A percentile compares a stretch with the other conserved stretches of the same genome.
Conservation (phyloP, 2,113 vertebrate genomes). For the Oostethus manadensis region DNA sequence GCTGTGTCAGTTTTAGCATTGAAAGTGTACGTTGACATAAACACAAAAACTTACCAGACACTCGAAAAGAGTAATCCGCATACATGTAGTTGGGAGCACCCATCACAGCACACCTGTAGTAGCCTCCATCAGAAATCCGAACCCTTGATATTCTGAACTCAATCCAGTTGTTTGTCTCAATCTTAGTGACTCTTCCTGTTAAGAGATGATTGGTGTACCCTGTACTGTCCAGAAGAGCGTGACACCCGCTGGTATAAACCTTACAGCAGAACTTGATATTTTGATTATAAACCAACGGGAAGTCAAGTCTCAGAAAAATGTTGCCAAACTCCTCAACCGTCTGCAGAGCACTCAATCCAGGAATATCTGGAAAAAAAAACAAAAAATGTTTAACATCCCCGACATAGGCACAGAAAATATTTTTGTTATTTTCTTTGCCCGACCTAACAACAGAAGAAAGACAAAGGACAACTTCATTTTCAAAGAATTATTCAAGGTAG, state of each 20-base stretch:
- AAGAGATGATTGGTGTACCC: constrained; percentile 40
- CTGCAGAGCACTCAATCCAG: constrained; percentile 18
- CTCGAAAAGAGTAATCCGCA: constrained; percentile 39
- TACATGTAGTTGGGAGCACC: constrained; percentile 28
- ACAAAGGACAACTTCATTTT: constrained; percentile 55
- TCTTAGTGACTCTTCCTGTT: constrained; percentile 49
- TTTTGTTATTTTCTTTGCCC: background rate
- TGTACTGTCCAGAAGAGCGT: constrained; percentile 45
- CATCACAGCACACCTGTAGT: constrained; percentile 57
- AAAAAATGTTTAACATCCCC: constrained; percentile 3
- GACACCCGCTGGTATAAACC: constrained; percentile 35
- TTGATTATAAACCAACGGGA: constrained; percentile 44
- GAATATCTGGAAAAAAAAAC: constrained; percentile 42
- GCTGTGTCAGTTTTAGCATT: too few relatives aligned
- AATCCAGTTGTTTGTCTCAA: constrained; percentile 37
- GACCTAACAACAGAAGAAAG: constrained; percentile 50
- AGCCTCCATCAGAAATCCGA: constrained; percentile 48
- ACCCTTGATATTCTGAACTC: constrained; percentile 57
- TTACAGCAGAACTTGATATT: constrained; percentile 62
- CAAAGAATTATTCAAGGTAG: background rate
- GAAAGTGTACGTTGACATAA: background rate
- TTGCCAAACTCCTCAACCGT: constrained; percentile 21
- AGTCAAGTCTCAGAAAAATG: constrained; percentile 51
- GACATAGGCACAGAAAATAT: background rate
- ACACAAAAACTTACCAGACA: constrained; percentile 50